phyloP scores from a whole-genome alignment of 23 tunicate genomes.

The Aplidium turbinatum region DNA sequence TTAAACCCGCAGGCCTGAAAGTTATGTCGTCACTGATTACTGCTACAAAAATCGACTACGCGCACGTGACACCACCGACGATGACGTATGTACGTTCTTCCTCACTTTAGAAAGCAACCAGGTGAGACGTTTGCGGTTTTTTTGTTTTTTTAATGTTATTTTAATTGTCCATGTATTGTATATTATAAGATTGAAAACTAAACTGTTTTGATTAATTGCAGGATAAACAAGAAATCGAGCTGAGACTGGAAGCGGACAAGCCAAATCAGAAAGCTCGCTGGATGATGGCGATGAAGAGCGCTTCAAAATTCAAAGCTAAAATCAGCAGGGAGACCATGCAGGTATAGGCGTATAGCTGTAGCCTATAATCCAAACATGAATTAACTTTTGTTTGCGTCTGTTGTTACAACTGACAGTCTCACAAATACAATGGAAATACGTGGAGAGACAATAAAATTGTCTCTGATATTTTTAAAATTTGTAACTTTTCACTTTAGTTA shows the following conservation, averaged over 20 bases:
- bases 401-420: no score
- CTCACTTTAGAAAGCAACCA: conserved; percentile 65
- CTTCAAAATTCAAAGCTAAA: not conserved
- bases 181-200: no score
- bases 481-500: no score
- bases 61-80: conserved; percentile 51
- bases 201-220: no score
- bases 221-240: conserved; percentile 52
- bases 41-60: conserved; percentile 57
- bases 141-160: no score
- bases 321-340: conserved; percentile 39
- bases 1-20: conserved; percentile 45
- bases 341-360: conserved; percentile 3
- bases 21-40: conserved; percentile 65
- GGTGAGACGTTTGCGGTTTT: conserved; percentile 23
- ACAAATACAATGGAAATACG: no score
- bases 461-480: no score
- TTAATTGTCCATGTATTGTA: no score
- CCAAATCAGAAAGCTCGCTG: conserved; percentile 79
- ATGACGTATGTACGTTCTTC: conserved; percentile 45
- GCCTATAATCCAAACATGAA: not conserved
- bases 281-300: conserved; percentile 50
- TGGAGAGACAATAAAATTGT: no score
- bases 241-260: conserved; percentile 70
- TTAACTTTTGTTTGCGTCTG: not conserved